These are phyloP conservation scores for Phalloptychus januarius DNA, from an alignment of 2,797 vertebrate genomes.

Conservation along the genomic window DNA sequence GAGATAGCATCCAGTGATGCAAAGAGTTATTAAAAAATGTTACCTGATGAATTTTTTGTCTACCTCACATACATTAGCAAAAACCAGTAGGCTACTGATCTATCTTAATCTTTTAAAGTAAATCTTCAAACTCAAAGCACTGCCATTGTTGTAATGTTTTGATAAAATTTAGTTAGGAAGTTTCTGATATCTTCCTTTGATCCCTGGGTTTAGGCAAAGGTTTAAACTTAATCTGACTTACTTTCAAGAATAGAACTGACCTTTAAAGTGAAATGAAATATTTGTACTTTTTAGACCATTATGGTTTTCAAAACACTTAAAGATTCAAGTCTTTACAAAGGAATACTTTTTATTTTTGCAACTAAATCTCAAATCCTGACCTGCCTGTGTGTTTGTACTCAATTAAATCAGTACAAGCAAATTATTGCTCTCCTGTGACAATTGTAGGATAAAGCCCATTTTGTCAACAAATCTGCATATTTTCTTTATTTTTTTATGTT, in stretches of 20 bases:
- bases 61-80: neutral
- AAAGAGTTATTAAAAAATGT: neutral
- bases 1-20: neutral
- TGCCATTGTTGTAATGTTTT: neutral
- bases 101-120: neutral
- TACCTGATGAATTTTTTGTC: neutral
- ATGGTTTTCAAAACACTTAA: neutral
- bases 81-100: neutral
- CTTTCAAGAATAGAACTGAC: conserved; percentile 4
- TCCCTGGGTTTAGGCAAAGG: neutral
- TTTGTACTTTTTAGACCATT: neutral
- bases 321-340: neutral
- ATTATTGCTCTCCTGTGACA: neutral
- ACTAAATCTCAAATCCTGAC: neutral
- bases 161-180: neutral
- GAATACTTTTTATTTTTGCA: neutral
- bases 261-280: neutral
- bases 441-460: neutral
- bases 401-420: neutral
- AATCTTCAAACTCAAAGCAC: neutral
- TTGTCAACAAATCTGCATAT: neutral
- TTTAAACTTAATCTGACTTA: conserved; percentile 26
- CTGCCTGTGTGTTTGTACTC: neutral
- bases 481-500: neutral
- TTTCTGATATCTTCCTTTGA: neutral